Evolutionary conservation across 2,888 invertebrate genomes (phyloP), one percentile per base, ranked within the genome.

Genomic region (Netelia fuscicornis): DNA sequence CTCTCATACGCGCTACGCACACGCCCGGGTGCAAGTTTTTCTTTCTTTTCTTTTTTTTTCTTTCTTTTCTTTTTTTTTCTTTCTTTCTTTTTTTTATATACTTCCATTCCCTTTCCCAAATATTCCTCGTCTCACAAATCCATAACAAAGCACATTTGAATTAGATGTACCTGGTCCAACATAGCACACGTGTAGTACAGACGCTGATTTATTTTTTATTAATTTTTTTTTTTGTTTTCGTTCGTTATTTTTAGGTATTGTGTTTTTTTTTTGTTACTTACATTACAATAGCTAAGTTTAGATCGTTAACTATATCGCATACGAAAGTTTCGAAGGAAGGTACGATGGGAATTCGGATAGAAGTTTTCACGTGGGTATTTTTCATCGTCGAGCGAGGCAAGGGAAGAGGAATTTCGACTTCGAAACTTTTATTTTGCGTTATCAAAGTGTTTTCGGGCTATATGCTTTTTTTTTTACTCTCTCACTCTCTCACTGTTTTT

Each of bases 121-220:
- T 77, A 85, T 20, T 48, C 37, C 62, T 79, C 30, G 72, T 72
- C 71, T 72, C 37, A 72, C 64, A 65, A 65, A 85, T 90, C 87
- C 87, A 86, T 88, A 89, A 89, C 88, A 87, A 89, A 87, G 89
- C 87, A 90, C 88, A 89, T 90, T 88, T 85, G 86, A 91, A 88
- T 86, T 87, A 89, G 60, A 90, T 89, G 88, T 89, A 90, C 88
- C 90, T 91, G 91, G 91, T 91, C 90, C 91, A 89, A 89, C 88
- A 91, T 90, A 92, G 90, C 88, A 91, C 89, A 90, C 90, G 89
- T 90, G 87, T 90, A 20, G 87, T 90, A 91, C 88, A 91, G 89
- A 90, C 89, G 90, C 85, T 89, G 87, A 90, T 89, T 89, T 88
- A 87, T 88, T 88, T 81, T 89, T 81, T 81, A 67, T 60, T 67